These are phyloP conservation scores for Podarcis muralis DNA, from an alignment of 2,113 vertebrate genomes.

Conservation along the genomic window DNA sequence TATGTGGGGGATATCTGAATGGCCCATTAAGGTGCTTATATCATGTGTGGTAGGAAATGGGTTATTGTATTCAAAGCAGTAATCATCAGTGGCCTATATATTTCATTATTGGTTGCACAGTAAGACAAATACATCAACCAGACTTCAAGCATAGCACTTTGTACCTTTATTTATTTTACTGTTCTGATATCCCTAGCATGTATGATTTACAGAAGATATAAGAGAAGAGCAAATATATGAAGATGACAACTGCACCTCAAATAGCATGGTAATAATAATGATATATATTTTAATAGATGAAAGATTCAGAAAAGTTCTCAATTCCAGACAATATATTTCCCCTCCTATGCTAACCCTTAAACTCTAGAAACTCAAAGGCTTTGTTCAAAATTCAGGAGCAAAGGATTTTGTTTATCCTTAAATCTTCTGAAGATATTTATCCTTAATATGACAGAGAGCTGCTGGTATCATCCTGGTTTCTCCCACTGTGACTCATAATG, in stretches of 20 bases:
- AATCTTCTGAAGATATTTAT: neutral
- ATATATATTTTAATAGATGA: neutral
- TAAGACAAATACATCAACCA: accelerated
- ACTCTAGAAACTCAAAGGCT: conserved; percentile 6
- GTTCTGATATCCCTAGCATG: neutral
- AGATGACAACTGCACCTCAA: neutral
- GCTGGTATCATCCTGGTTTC: neutral
- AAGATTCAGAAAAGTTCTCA: neutral
- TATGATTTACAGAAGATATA: neutral
- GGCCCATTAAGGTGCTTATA: neutral
- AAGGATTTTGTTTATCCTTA: conserved; percentile 1
- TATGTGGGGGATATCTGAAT: neutral
- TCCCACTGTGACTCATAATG: neutral
- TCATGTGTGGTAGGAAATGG: neutral
- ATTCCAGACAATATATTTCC: neutral
- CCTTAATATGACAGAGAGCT: neutral
- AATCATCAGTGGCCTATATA: neutral
- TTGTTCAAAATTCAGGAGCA: conserved; percentile 11
- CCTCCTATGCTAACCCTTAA: neutral
- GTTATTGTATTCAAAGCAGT: neutral
- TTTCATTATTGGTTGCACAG: neutral
- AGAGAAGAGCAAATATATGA: neutral
- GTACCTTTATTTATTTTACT: neutral
- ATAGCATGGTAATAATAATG: neutral
- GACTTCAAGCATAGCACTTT: too few species aligned